phyloP scores from a whole-genome alignment of 1,140 invertebrate species.

The Daktulosphaira vitifoliae region DNA sequence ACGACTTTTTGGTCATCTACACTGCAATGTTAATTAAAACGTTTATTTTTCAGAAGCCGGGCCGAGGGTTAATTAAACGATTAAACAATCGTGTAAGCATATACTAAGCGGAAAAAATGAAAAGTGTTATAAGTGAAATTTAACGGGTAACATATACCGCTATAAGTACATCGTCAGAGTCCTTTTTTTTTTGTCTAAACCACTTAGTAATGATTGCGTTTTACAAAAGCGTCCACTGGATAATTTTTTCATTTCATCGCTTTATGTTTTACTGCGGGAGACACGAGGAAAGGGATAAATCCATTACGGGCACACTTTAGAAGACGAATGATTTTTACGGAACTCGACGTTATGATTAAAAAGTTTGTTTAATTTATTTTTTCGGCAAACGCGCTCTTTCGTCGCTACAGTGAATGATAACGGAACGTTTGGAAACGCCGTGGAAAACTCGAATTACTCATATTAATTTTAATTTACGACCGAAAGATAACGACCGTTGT shows the following conservation, averaged over 20 bases:
- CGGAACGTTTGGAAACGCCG: neutral
- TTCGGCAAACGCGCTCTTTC: neutral
- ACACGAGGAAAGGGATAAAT: constrained; percentile 10
- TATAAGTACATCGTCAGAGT: too few species aligned
- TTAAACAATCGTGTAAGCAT: neutral
- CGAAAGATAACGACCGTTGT: too few species aligned
- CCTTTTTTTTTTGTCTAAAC: constrained; percentile 1
- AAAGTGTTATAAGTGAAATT: too few species aligned
- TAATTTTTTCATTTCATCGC: constrained; percentile 6
- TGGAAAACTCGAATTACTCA: too few species aligned
- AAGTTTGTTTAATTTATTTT: constrained; percentile 3
- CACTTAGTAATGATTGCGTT: constrained; percentile 25
- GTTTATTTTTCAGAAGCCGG: neutral
- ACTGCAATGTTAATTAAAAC: constrained; percentile 17
- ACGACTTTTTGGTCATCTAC: neutral
- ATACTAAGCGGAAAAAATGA: too few species aligned
- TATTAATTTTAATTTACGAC: constrained; percentile 25
- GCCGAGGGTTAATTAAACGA: constrained; percentile 9
- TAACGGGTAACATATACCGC: too few species aligned
- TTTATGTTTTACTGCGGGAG: neutral
- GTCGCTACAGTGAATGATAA: neutral
- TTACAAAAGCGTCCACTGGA: neutral
- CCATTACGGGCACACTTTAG: constrained; percentile 22
- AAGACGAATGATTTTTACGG: constrained; percentile 20
- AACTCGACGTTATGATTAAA: constrained; percentile 26